Evolutionary conservation across 2,888 invertebrate species (phyloP).

Genomic region (Pachliopta kotzebuea): DNA sequence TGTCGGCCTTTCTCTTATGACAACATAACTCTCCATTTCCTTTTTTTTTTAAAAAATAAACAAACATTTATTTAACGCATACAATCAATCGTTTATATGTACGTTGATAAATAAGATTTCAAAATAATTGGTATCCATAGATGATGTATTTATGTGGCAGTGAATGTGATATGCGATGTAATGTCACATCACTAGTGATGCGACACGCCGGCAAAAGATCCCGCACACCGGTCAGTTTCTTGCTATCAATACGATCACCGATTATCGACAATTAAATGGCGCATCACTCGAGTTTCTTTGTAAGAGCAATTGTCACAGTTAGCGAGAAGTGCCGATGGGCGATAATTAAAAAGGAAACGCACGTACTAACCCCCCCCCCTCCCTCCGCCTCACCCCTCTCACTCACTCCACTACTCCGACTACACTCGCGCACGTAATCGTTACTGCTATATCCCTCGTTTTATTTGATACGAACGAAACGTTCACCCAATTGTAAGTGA

Average conservation of each 20-base stretch:
- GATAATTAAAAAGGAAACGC: slow-evolving; percentile 42
- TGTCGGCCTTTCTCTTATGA: too few relatives aligned
- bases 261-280: slow-evolving; percentile 36
- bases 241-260: slow-evolving; percentile 5
- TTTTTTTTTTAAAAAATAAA: too few relatives aligned
- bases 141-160: too few relatives aligned
- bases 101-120: too few relatives aligned
- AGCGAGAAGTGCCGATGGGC: slow-evolving; percentile 45
- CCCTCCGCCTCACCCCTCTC: too few relatives aligned
- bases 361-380: background rate
- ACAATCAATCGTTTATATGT: too few relatives aligned
- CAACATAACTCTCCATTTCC: too few relatives aligned
- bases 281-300: slow-evolving; percentile 46
- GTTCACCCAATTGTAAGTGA: too few relatives aligned
- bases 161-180: too few relatives aligned
- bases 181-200: slow-evolving; percentile 11
- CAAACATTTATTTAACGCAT: too few relatives aligned
- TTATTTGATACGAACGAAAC: background rate
- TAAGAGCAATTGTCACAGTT: slow-evolving; percentile 54
- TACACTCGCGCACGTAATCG: slow-evolving; percentile 26
- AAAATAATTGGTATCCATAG: too few relatives aligned
- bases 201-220: background rate
- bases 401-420: background rate
- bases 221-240: slow-evolving; percentile 19
- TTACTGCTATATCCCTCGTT: slow-evolving; percentile 23